These are phyloP conservation scores for Vireo altiloquus DNA, from an alignment of 2,113 vertebrate species.

Conservation along the genomic window DNA sequence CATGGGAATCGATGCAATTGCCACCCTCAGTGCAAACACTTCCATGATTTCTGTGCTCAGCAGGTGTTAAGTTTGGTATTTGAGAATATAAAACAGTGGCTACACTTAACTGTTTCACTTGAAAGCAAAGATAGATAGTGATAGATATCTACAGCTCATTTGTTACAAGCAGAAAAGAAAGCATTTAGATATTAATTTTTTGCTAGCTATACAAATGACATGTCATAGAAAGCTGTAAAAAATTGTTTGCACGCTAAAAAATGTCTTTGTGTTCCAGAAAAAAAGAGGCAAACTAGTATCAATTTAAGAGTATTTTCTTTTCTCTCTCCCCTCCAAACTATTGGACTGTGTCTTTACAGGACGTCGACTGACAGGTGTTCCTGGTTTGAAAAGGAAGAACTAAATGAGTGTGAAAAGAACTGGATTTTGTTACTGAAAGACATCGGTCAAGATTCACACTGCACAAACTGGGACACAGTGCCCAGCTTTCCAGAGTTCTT, in stretches of 20 bases:
- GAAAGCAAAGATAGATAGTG: neutral
- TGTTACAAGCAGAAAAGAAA: neutral
- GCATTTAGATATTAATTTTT: neutral
- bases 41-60: neutral
- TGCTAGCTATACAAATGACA: neutral
- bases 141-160: neutral
- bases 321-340: neutral
- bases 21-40: neutral
- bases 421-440: slow-evolving; percentile 72
- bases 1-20: neutral
- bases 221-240: neutral
- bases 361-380: neutral
- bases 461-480: slow-evolving; percentile 43
- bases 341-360: neutral
- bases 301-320: neutral
- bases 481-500: slow-evolving; percentile 69
- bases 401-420: slow-evolving; percentile 62
- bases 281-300: neutral
- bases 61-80: neutral
- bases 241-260: neutral
- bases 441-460: slow-evolving; percentile 19
- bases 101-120: neutral
- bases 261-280: neutral
- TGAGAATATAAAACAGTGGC: neutral
- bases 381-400: slow-evolving; percentile 69